A percentile compares a stretch with the other conserved stretches of the same genome.
These are phyloP conservation scores for Megaceryle torquata DNA, from an alignment of 2,113 vertebrate species.

Conservation along the genomic window DNA sequence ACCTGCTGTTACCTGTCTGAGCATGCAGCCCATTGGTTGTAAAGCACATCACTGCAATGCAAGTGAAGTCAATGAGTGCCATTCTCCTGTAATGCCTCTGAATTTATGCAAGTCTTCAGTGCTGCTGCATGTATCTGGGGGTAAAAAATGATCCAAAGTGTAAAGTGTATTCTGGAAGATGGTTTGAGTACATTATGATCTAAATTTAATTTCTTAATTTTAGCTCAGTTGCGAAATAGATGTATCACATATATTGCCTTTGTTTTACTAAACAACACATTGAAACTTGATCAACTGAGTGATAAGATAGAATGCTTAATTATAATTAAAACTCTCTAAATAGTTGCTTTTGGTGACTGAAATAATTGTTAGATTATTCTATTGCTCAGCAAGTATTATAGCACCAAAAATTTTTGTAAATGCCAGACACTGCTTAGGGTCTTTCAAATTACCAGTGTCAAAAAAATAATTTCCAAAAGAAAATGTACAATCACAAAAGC, in stretches of 20 bases:
- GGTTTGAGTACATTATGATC: neutral
- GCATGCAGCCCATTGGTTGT: neutral
- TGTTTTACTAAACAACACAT: neutral
- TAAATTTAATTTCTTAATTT: conserved; percentile 42
- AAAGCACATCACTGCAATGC: neutral
- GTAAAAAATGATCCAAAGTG: neutral
- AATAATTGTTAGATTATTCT: neutral
- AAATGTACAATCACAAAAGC: neutral
- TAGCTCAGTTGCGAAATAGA: neutral
- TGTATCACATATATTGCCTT: neutral
- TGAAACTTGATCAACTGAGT: neutral
- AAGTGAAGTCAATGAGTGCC: neutral
- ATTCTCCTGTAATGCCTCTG: neutral
- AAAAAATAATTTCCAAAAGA: neutral
- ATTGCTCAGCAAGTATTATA: neutral
- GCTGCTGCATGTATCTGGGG: neutral
- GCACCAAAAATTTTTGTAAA: neutral
- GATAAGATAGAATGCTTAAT: neutral
- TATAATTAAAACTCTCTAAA: neutral
- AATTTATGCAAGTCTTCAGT: neutral
- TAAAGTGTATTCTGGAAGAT: neutral
- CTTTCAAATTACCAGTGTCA: neutral
- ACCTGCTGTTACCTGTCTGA: neutral
- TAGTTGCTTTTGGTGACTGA: neutral
- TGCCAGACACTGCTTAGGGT: neutral